A percentile compares a stretch with the other conserved stretches of the same genome.
Evolutionary conservation across 2,888 invertebrate genomes (phyloP).

Genomic region (Drosophila suboccidentalis): DNA sequence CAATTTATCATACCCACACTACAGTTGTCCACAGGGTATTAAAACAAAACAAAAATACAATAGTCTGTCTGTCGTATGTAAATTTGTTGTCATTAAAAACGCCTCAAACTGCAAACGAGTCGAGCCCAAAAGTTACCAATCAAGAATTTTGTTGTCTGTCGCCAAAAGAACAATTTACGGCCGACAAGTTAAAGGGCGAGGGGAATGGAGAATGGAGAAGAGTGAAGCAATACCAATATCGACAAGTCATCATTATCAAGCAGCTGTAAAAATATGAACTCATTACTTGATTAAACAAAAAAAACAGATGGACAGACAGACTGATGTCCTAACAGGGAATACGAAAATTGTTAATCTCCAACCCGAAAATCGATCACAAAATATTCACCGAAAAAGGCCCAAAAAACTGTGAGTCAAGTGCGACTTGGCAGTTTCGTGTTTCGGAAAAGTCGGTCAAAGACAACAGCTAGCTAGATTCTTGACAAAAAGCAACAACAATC

Average conservation of each 20-base stretch:
- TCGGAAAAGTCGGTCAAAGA: slow-evolving; percentile 73
- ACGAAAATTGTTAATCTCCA: background rate
- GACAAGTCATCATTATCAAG: slow-evolving; percentile 37
- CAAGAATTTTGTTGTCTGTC: slow-evolving; percentile 24
- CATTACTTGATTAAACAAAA: background rate
- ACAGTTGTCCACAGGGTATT: background rate
- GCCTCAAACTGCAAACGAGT: slow-evolving; percentile 12
- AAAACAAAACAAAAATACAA: background rate
- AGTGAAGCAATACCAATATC: slow-evolving; percentile 2
- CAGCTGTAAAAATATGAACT: slow-evolving; percentile 24
- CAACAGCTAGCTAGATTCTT: slow-evolving; percentile 72
- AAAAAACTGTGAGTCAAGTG: slow-evolving; percentile 17
- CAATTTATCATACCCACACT: background rate
- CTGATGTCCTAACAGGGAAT: too few species aligned
- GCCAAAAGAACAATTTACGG: slow-evolving; percentile 28
- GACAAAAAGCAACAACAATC: slow-evolving; percentile 32
- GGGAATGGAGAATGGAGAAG: background rate
- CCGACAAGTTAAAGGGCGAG: slow-evolving; percentile 2
- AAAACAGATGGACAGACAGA: background rate
- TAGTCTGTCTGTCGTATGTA: slow-evolving; percentile 4
- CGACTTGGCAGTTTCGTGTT: slow-evolving; percentile 30
- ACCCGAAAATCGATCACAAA: background rate
- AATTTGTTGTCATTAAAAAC: slow-evolving; percentile 27
- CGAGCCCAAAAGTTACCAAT: slow-evolving; percentile 14
- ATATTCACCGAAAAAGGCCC: slow-evolving; percentile 25